Percentiles rank a stretch among this genome's conserved stretches.
Conservation (phyloP, 2,888 invertebrate species). For the Maniola hyperantus region DNA sequence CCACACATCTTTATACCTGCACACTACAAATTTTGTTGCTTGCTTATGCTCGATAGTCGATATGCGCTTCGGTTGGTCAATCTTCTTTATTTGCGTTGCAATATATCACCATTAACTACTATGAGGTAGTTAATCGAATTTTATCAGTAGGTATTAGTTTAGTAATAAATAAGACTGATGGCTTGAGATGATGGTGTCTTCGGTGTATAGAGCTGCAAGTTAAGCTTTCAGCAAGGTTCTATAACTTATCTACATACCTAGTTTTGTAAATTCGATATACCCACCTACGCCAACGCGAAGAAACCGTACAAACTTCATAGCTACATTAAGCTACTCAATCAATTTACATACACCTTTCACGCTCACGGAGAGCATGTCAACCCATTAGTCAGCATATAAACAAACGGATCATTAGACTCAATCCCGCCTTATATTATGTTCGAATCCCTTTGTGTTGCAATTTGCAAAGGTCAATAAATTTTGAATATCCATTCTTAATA, state of each 20-base stretch:
- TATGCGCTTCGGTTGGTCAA: too few species aligned
- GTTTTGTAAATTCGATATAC: not conserved
- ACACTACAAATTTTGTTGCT: too few species aligned
- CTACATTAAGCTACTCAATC: not conserved
- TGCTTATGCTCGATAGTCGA: too few species aligned
- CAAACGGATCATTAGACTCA: conserved; percentile 11
- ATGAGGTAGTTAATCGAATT: too few species aligned
- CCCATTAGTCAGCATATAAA: conserved; percentile 14
- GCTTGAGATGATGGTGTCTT: too few species aligned
- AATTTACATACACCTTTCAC: not conserved
- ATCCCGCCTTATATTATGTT: not conserved
- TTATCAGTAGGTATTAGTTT: too few species aligned
- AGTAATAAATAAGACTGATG: too few species aligned
- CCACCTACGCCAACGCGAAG: not conserved
- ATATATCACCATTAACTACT: too few species aligned
- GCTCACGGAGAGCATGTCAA: conserved; percentile 9
- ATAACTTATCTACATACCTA: not conserved
- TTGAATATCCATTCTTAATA: not conserved
- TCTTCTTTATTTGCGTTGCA: too few species aligned
- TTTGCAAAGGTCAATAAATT: not conserved
- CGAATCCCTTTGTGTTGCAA: not conserved
- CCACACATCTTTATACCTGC: too few species aligned
- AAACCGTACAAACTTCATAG: not conserved
- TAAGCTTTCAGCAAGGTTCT: too few species aligned
- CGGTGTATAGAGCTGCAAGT: too few species aligned